Evolutionary conservation across 92 coral and sea anemone species (phyloP), one percentile per base, ranked within the genome.

Genomic region (Blastomussa wellsi): DNA sequence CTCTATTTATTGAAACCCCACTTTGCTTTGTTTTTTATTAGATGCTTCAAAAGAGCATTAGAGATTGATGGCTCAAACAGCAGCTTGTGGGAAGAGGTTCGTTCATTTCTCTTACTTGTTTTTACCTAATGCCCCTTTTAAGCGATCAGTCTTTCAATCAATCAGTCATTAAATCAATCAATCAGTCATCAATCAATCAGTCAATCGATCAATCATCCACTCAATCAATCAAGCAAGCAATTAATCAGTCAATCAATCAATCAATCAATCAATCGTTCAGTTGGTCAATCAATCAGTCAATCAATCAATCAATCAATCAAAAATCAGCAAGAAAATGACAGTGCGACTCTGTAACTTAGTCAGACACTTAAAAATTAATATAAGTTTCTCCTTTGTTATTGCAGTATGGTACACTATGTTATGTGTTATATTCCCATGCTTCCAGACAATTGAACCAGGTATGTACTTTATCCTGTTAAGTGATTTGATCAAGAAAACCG

Each of bases 381-480:
- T n/a, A n/a, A n/a, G n/a, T n/a, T n/a, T 28, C 20, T 36, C n/a
- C 52, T 53, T n/a, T 73, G 38, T 12, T 62, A 48, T 31, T 84
- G 14, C 79, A 94, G 97, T 96, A 96, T 68, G 99, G 98, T 22
- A 92, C 99, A 22, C 88, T 96, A 29, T 94, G 96, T 29, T 96
- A 96, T 69, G 92, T 95, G 47, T 88, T 96, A 15, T 97, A 96
- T 79, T 96, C 99, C 20, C 98, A 96, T 83, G 98, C 99, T 9
- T 96, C 99, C 28, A 92, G 99, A 86, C 99, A 94, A 80, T 86
- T 96, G 38, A 93, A 93, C 39, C 99, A 96, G 97, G 99, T 96
- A 39, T 3, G 79, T 52, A 28, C 71, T 22, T 44, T 44, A 13
- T 44, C 11, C 12, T 44, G 7, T 44, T 44, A 8, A 6, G 0